Base-by-base conservation (phyloP, 1,140 invertebrate species). In the Latrodectus geometricus region DNA sequence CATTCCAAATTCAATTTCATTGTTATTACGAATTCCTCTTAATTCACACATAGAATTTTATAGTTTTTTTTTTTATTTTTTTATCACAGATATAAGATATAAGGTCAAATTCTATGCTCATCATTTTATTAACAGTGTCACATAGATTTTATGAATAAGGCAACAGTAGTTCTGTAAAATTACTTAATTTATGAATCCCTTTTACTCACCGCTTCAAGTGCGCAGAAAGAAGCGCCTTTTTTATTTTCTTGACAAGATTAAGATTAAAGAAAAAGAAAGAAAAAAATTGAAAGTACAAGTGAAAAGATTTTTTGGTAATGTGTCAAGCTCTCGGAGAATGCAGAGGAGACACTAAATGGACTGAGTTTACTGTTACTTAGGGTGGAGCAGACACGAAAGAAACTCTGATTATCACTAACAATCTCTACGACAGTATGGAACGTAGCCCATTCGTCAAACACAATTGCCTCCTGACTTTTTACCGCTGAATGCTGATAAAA, bases 311-410 rank as follows among this genome's bases (percentile, higher is more conserved):
- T 70, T 35, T 80, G 78, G 78, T 68, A 80, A n/a, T 12, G 20
- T 20, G 21, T 80, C 78, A 80, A 80, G 52, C 65, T 48, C 61
- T 68, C 35, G 15, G 61, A 23, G 76, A 78, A 78, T 78, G 76
- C 61, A 61, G 76, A 78, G 61, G 56, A 78, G 76, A 78, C 76
- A 78, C 76, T 78, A 78, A 78, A 78, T 78, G 76, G 76, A 78
- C 76, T 78, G 61, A 49, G 76, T 56, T 78, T 78, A 78, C 76
- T 49, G 76, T 78, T 78, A 78, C 76, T 49, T 23, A 56, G 76
- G 76, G 61, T 23, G 75, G 76, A 21, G 66, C 23, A 78, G 76
- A 61, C 56, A 68, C 21, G 17, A 21, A 68, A 78, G 78, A 80
- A 80, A n/a, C 78, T 70, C 48, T 54, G 66, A 70, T 80, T 69